These are phyloP conservation scores for Melinaea menophilus DNA, from an alignment of 2,888 invertebrate species.

Conservation along the genomic window DNA sequence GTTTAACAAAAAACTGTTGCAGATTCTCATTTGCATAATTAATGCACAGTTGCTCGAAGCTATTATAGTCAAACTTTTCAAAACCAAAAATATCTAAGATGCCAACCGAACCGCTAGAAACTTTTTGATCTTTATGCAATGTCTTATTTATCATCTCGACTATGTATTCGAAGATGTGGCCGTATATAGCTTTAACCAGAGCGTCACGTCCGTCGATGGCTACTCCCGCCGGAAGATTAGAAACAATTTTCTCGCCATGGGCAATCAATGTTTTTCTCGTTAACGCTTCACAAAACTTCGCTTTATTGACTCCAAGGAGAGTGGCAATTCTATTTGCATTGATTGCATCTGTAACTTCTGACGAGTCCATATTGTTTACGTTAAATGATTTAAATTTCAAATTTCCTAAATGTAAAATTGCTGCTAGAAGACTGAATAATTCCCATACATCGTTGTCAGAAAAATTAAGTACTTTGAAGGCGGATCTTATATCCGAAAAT, in stretches of 20 bases:
- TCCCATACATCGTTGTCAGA: slow-evolving; percentile 89
- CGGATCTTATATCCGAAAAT: slow-evolving; percentile 91
- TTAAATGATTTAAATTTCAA: slow-evolving; percentile 87
- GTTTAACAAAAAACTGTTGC: slow-evolving; percentile 96
- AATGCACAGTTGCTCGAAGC: slow-evolving; percentile 97
- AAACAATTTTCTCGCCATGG: slow-evolving; percentile 88
- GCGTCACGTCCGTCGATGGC: slow-evolving; percentile 93
- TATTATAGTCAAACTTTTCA: slow-evolving; percentile 94
- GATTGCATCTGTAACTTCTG: slow-evolving; percentile 85
- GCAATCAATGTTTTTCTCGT: slow-evolving; percentile 91
- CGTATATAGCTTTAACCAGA: slow-evolving; percentile 95
- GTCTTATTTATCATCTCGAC: slow-evolving; percentile 93
- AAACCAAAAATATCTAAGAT: slow-evolving; percentile 98
- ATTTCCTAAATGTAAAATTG: slow-evolving; percentile 95
- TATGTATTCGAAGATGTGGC: slow-evolving; percentile 92
- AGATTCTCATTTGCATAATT: slow-evolving; percentile 98
- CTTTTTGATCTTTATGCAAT: slow-evolving; percentile 81
- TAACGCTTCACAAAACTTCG: slow-evolving; percentile 86
- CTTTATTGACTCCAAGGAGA: slow-evolving; percentile 83
- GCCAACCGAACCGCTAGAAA: slow-evolving; percentile 86
- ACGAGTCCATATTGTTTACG: slow-evolving; percentile 90
- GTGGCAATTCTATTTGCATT: slow-evolving; percentile 84
- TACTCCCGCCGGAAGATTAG: slow-evolving; percentile 84
- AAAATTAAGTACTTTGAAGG: slow-evolving; percentile 95
- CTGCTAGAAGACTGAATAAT: slow-evolving; percentile 89